Evolutionary conservation across 2,797 vertebrate species (phyloP).

Genomic region (Enteromius unitaeniatus): DNA sequence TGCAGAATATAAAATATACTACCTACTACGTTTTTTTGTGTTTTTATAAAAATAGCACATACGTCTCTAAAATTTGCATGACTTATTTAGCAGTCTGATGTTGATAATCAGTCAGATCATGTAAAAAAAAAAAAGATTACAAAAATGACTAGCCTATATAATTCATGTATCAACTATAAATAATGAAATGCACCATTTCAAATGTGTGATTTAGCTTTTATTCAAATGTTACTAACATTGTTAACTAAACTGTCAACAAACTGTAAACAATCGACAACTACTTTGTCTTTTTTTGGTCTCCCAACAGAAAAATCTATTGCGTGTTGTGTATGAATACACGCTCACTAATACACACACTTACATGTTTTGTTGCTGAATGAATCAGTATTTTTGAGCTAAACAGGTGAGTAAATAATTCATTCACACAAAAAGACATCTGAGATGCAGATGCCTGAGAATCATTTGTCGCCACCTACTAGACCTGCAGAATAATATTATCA

Average conservation of each 20-base stretch:
- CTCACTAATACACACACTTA: neutral
- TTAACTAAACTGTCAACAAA: too few relatives aligned
- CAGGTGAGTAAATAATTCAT: neutral
- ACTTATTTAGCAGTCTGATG: neutral
- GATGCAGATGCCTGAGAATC: too few relatives aligned
- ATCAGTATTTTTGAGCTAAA: neutral
- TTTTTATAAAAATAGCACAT: neutral
- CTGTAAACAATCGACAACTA: neutral
- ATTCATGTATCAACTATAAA: neutral
- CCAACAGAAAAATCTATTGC: neutral
- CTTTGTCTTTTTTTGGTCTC: neutral
- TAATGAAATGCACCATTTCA: neutral
- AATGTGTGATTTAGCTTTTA: neutral
- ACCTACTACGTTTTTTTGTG: neutral
- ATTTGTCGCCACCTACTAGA: neutral
- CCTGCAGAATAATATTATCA: neutral
- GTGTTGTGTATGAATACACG: neutral
- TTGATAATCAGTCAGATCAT: neutral
- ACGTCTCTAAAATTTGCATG: neutral
- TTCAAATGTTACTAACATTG: neutral
- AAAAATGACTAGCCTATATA: neutral
- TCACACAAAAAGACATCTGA: neutral
- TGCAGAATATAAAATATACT: neutral
- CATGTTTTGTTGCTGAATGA: neutral
- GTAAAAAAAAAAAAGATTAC: neutral